phyloP scores from a whole-genome alignment of 2,888 invertebrate genomes.

The Eristalis intricaria region DNA sequence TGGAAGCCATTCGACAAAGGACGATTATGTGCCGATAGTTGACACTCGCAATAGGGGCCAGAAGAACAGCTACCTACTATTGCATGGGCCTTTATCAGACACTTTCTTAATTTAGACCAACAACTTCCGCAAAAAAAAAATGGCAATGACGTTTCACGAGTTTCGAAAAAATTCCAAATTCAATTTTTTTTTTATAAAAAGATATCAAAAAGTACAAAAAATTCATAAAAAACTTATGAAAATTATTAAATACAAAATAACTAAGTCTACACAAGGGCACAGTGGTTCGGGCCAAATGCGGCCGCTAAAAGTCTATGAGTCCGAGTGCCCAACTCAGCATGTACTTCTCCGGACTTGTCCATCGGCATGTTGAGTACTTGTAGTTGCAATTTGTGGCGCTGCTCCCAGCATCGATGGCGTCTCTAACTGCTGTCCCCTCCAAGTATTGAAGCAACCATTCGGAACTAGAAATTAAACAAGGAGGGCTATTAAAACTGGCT shows the following conservation, averaged over 20 bases:
- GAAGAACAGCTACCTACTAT: no score
- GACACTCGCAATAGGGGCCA: no score
- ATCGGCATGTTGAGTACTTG: conserved; percentile 82
- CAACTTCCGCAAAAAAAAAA: no score
- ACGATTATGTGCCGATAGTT: no score
- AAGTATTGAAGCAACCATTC: conserved; percentile 80
- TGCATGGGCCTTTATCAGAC: no score
- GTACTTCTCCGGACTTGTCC: conserved; percentile 76
- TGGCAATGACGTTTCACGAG: no score
- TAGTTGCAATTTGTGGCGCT: conserved; percentile 79
- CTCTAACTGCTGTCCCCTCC: conserved; percentile 83
- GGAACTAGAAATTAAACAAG: conserved; percentile 74
- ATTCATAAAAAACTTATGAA: neutral
- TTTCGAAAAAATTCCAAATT: no score
- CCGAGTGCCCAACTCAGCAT: conserved; percentile 73
- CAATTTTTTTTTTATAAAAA: conserved; percentile 13
- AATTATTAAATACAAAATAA: conserved; percentile 8
- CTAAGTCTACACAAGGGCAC: neutral
- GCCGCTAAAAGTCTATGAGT: conserved; percentile 35
- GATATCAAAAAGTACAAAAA: conserved; percentile 39
- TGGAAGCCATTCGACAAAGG: no score
- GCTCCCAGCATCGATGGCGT: conserved; percentile 82
- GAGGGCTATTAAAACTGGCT: neutral
- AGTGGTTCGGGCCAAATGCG: neutral
- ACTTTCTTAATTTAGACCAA: no score